phyloP scores from a whole-genome alignment of 2,888 invertebrate species.

The Carterocephalus palaemon region DNA sequence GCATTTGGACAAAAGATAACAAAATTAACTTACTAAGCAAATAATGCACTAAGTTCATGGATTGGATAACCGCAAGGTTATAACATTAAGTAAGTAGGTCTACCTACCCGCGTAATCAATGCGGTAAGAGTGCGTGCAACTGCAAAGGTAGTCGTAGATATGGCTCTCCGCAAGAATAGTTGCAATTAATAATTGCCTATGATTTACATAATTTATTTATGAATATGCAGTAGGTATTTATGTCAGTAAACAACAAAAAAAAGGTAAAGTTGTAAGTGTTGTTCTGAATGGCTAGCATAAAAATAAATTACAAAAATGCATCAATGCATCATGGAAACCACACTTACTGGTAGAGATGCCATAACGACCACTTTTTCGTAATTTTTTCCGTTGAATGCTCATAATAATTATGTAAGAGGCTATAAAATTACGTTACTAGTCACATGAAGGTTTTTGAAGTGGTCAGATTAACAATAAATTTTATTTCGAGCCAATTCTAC shows the following conservation, averaged over 20 bases:
- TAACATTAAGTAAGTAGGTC: too few species aligned
- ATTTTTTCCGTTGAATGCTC: conserved; percentile 1
- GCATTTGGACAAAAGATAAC: too few species aligned
- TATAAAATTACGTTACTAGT: neutral
- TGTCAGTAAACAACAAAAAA: too few species aligned
- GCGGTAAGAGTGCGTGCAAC: conserved; percentile 8
- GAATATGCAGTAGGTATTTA: too few species aligned
- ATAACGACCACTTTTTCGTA: neutral
- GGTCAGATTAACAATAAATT: neutral
- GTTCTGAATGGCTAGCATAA: too few species aligned
- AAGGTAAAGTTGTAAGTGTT: too few species aligned
- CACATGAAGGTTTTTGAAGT: too few species aligned
- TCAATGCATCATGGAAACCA: too few species aligned
- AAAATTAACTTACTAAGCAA: neutral
- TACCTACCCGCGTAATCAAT: conserved; percentile 18
- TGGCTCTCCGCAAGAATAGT: conserved; percentile 16
- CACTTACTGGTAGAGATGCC: too few species aligned
- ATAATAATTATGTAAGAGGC: conserved; percentile 1
- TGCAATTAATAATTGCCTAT: conserved; percentile 16
- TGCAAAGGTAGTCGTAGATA: too few species aligned
- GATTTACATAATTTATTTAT: conserved; percentile 16
- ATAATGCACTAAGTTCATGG: neutral
- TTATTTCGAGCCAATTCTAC: neutral
- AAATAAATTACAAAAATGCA: too few species aligned
- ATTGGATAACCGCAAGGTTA: conserved; percentile 18